Evolutionary conservation across 2,113 vertebrate species (phyloP), one percentile per base, ranked within the genome.

Genomic region (Phodopus roborovskii): DNA sequence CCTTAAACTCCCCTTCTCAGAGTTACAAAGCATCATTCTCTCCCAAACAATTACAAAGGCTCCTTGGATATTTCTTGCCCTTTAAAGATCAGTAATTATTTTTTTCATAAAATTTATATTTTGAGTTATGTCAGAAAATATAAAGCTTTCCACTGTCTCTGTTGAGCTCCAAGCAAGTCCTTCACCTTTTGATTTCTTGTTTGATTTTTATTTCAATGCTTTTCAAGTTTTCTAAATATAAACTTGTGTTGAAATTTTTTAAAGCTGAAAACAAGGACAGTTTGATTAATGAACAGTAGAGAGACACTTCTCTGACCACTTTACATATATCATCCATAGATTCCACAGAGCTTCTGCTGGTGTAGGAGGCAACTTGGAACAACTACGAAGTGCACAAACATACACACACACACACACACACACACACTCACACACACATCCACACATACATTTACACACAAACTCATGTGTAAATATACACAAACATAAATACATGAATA

Each of bases 191-290:
- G 10, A 93, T 70, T 71, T 45, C 26, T 91, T 42, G 68, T 33
- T 74, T 50, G 36, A 58, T 94, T 64, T 97, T 93, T 28, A 82
- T 86, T 86, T 96, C 39, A 85, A 60, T 39, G 20, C 3, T 93
- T 3, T 56, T 84, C 30, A 33, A 50, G 66, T 56, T 36, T 83
- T 91, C 60, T 94, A 94, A 96, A 95, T 92, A 96, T 66, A 92
- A 89, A 92, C 7, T 2, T 89, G 66, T 95, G 60, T 62, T 96
- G n/a, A 87, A 94, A 36, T 26, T 66, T 17, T 33, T 36, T 53
- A 73, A 73, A 64, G 45, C 19, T 83, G 86, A 95, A 96, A 93
- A 83, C 56, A 91, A 88, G 58, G 62, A 24, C 77, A 74, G 19
- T 91, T 83, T 96, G 71, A 95, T 75, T 92, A 92, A 94, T 79